Evolutionary conservation across 2,797 vertebrate genomes (phyloP), one percentile per base, ranked within the genome.

Genomic region (Onychomys torridus): DNA sequence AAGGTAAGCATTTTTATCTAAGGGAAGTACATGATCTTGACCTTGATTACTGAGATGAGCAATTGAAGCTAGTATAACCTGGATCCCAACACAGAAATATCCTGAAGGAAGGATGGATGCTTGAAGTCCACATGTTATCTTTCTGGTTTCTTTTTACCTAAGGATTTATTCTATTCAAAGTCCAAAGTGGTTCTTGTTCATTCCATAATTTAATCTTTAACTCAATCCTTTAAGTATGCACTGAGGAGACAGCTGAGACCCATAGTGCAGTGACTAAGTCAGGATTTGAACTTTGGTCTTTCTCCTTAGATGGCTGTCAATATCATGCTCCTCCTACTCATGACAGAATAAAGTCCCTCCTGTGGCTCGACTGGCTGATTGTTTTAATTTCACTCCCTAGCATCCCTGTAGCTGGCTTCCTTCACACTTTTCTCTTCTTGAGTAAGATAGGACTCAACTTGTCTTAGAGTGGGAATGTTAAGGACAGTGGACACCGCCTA

Each of bases 241-340:
- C 29, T 76, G 88, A 78, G 75, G 27, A 93, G 81, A 91, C 94
- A 95, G 91, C 7, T 57, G 32, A 88, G 63, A 96, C 61, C n/a
- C 40, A 84, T 88, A 16, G 40, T 59, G 52, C 0, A 90, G 77
- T 46, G 23, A 23, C 69, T 86, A 84, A 87, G 17, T 25, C 13
- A 71, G 71, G 10, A 77, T 75, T 89, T 0, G 2, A 94, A 89
- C 27, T 0, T 63, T 91, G 61, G 29, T 37, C 73, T 88, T 91
- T 46, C 37, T 71, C 32, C 17, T 46, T 76, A 32, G 32, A 29
- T 6, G 85, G 19, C 5, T 8, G 9, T 14, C 13, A 6, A 29
- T 89, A 10, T 91, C n/a, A 81, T 0, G 32, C 4, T 57, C 55
- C 40, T 79, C 29, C 3, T 49, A 17, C 69, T 5, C 34, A 75